Percentiles rank a stretch among this genome's conserved stretches.
Conservation (phyloP, 2,113 vertebrate species). For the Perca flavescens region DNA sequence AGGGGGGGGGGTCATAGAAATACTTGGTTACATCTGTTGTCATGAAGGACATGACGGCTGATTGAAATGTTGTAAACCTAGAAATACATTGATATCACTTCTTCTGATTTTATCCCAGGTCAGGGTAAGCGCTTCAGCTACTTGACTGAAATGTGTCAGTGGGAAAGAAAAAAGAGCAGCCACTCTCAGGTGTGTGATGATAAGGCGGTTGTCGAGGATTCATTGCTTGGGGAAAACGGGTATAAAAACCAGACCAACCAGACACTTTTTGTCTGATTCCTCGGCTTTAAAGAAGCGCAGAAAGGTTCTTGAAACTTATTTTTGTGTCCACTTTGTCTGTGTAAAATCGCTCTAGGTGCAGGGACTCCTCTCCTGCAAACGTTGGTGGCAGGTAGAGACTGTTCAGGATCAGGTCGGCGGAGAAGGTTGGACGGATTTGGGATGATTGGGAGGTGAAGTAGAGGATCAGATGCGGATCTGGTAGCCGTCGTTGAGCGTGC, state of each 20-base stretch:
- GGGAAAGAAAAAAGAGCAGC: background rate
- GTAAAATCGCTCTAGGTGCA: background rate
- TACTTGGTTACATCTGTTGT: background rate
- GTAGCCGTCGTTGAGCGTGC: slow-evolving; percentile 92
- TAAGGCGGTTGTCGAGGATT: background rate
- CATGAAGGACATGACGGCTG: background rate
- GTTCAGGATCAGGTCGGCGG: background rate
- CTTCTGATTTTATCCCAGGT: background rate
- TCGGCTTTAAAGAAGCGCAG: background rate
- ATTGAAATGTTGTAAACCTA: background rate
- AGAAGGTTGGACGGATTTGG: background rate
- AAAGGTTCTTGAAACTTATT: background rate
- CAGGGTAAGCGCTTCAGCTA: background rate
- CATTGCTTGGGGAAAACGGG: background rate
- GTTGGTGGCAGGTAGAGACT: background rate
- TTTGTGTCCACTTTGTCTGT: background rate
- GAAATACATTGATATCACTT: background rate
- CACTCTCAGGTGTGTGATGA: background rate
- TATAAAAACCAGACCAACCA: background rate
- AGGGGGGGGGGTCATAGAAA: background rate
- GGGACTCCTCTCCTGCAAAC: background rate
- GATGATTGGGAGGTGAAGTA: background rate
- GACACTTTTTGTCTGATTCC: background rate
- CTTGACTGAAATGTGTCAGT: background rate
- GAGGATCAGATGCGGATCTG: slow-evolving; percentile 92